Evolutionary conservation across 2,888 invertebrate genomes (phyloP).

Genomic region (Cheilosia scutellata): DNA sequence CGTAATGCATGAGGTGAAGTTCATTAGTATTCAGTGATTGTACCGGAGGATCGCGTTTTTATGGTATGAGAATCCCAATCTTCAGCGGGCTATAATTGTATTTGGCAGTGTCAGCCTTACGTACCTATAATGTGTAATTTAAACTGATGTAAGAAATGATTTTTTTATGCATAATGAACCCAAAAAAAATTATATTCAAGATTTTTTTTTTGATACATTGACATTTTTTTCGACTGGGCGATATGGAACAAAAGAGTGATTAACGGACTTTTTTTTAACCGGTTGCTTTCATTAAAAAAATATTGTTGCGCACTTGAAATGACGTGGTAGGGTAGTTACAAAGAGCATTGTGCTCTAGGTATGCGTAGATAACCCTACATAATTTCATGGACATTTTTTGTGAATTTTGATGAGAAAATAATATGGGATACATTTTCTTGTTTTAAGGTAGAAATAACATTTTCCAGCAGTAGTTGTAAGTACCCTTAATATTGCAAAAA

Average conservation of each 20-base stretch:
- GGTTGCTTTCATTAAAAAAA: constrained; percentile 42
- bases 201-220: constrained; percentile 24
- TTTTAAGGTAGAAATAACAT: no score
- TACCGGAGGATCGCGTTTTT: constrained; percentile 64
- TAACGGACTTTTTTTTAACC: constrained; percentile 46
- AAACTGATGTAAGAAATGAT: constrained; percentile 24
- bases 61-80: constrained; percentile 33
- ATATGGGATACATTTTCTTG: no score
- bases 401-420: no score
- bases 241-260: constrained; percentile 60
- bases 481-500: no score
- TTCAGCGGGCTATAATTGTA: constrained; percentile 47
- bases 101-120: constrained; percentile 26
- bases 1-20: constrained; percentile 67
- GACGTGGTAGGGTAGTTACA: constrained; percentile 11
- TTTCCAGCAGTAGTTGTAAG: no score
- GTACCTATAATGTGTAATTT: constrained; percentile 17
- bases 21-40: constrained; percentile 70
- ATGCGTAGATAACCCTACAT: not conserved
- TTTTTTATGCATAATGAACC: constrained; percentile 39
- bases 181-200: constrained; percentile 40
- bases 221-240: constrained; percentile 15
- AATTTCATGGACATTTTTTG: not conserved
- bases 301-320: constrained; percentile 51
- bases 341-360: not conserved